Evolutionary conservation across 2,888 invertebrate species (phyloP), one percentile per base, ranked within the genome.

Genomic region (Apotomis betuletana): DNA sequence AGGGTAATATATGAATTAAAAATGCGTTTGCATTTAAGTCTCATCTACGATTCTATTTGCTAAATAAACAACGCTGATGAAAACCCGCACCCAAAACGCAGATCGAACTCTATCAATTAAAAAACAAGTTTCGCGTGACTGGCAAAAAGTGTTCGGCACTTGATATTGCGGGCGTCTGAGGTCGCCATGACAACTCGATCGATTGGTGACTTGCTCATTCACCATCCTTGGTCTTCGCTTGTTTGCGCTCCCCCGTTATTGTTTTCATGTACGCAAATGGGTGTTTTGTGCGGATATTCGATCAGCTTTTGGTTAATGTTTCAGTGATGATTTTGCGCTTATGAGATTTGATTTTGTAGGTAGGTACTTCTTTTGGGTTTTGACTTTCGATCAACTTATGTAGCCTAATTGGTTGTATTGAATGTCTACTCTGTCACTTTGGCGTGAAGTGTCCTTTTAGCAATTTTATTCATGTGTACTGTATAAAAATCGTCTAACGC

Each of bases 141-240:
- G 38, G 67, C 67, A 59, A 68, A 72, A 72, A 72, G 58, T 71
- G 71, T 57, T 67, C 71, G 55, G 70, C 61, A 62, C 67, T 63
- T 68, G 68, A 72, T 68, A 72, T 36, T 59, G 71, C 67, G 61
- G 71, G 62, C 63, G 69, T 70, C 72, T 72, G 68, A 41, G 72
- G 72, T 72, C 57, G 72, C 59, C 72, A 72, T 68, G 72, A 63
- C 72, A 68, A 72, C 72, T 64, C 67, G 68, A 72, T 72, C 72
- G 72, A 72, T 72, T 72, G 68, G 72, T 72, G 72, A 72, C 72
- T 72, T 72, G 72, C 72, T 62, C 57, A 67, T 71, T 63, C 60
- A 13, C 67, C 52, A 72, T 59, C 68, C 63, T 54, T 49, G 68
- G 67, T 67, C 57, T 72, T 63, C 41, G 51, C 65, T 67, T 67